phyloP scores from a whole-genome alignment of 2,888 invertebrate genomes.

The Drosophila prolongata region DNA sequence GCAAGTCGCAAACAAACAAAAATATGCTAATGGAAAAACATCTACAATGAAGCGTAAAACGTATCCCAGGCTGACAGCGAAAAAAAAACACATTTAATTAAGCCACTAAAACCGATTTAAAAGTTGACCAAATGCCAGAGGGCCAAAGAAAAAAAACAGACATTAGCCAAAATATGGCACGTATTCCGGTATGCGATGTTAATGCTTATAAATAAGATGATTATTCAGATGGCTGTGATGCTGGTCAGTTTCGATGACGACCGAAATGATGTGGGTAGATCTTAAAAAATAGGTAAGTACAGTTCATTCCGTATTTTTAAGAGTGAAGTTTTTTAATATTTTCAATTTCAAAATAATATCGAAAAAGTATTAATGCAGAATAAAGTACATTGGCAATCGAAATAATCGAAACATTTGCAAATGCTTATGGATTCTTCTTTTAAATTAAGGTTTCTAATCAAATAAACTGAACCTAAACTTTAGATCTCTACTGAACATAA shows the following conservation, averaged over 20 bases:
- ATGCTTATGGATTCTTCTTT: background rate
- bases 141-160: constrained; percentile 14
- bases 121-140: constrained; percentile 60
- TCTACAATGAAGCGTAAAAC: constrained; percentile 67
- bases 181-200: constrained; percentile 23
- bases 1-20: constrained; percentile 38
- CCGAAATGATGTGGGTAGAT: constrained; percentile 61
- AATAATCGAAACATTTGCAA: no score
- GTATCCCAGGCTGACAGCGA: constrained; percentile 18
- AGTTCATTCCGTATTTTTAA: constrained; percentile 1
- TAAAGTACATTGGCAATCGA: no score
- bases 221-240: constrained; percentile 22
- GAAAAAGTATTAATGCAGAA: background rate
- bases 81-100: constrained; percentile 35
- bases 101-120: constrained; percentile 46
- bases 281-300: constrained; percentile 4
- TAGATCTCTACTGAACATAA: no score
- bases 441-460: background rate
- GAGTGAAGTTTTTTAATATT: no score
- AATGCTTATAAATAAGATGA: constrained; percentile 35
- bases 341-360: background rate
- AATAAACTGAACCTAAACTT: no score
- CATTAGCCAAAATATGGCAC: constrained; percentile 36
- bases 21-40: constrained; percentile 43
- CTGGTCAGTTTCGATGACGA: constrained; percentile 48